Evolutionary conservation across 2,888 invertebrate species (phyloP).

Genomic region (Seira musarum): DNA sequence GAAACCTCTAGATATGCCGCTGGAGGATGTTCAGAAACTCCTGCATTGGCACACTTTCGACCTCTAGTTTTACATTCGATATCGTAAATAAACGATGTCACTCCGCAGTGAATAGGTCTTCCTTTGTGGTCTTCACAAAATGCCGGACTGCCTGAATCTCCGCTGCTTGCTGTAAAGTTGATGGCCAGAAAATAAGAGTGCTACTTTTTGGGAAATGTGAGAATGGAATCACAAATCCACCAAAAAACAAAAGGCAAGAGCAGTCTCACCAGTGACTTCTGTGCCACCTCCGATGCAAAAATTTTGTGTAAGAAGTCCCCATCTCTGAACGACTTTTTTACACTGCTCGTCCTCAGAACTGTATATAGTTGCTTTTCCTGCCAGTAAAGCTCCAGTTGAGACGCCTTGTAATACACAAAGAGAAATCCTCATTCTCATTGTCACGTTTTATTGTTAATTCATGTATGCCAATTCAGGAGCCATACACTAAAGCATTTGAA

Average conservation of each 20-base stretch:
- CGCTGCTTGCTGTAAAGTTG: slow-evolving; percentile 32
- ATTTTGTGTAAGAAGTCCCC: slow-evolving; percentile 37
- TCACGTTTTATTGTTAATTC: too few species aligned
- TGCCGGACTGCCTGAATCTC: slow-evolving; percentile 39
- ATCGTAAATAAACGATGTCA: slow-evolving; percentile 45
- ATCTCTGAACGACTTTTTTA: slow-evolving; percentile 33
- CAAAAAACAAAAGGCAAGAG: too few species aligned
- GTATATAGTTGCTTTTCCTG: slow-evolving; percentile 45
- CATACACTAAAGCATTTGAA: too few species aligned
- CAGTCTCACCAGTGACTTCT: slow-evolving; percentile 42
- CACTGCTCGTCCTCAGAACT: slow-evolving; percentile 38
- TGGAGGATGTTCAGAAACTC: slow-evolving; percentile 36
- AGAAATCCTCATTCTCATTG: too few species aligned
- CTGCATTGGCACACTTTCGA: slow-evolving; percentile 29
- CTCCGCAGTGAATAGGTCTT: slow-evolving; percentile 39
- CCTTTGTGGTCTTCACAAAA: slow-evolving; percentile 46
- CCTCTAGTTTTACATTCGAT: slow-evolving; percentile 48
- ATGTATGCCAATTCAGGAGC: too few species aligned
- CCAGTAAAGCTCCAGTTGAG: slow-evolving; percentile 40
- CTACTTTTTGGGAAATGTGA: too few species aligned
- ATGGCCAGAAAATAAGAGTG: too few species aligned
- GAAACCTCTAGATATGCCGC: slow-evolving; percentile 43
- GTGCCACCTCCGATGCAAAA: slow-evolving; percentile 49
- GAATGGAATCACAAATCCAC: too few species aligned
- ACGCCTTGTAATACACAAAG: too few species aligned